A percentile compares a stretch with the other conserved stretches of the same genome.
Conservation (phyloP, 2,888 invertebrate species). For the Chouioia cunea region DNA sequence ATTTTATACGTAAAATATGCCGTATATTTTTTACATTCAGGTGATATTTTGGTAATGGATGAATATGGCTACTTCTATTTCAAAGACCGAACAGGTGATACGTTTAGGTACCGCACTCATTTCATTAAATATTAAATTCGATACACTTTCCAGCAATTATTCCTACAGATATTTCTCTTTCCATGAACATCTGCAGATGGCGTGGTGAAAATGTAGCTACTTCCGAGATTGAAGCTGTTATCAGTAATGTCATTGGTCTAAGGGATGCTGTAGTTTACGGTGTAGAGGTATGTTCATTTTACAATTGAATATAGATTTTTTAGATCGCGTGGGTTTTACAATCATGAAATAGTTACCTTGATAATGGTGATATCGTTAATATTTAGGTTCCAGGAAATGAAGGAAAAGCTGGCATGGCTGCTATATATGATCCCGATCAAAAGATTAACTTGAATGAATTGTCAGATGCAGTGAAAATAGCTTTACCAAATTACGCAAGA, state of each 20-base stretch:
- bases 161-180: background rate
- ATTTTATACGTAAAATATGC: slow-evolving; percentile 11
- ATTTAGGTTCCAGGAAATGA: slow-evolving; percentile 81
- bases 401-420: slow-evolving; percentile 95
- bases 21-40: slow-evolving; percentile 60
- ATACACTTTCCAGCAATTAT: background rate
- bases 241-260: slow-evolving; percentile 82
- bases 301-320: slow-evolving; percentile 53
- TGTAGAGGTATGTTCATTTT: slow-evolving; percentile 76
- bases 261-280: slow-evolving; percentile 91
- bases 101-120: slow-evolving; percentile 72
- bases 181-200: slow-evolving; percentile 73
- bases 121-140: background rate
- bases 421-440: slow-evolving; percentile 80
- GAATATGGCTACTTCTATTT: slow-evolving; percentile 94
- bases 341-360: background rate
- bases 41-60: slow-evolving; percentile 91
- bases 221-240: slow-evolving; percentile 92
- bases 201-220: slow-evolving; percentile 98
- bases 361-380: background rate
- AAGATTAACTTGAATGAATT: slow-evolving; percentile 74
- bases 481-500: slow-evolving; percentile 87
- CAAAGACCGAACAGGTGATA: slow-evolving; percentile 90
- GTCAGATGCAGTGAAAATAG: slow-evolving; percentile 76
- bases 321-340: background rate